Conservation (phyloP, 2,797 vertebrate genomes). For the Esox lucius region DNA sequence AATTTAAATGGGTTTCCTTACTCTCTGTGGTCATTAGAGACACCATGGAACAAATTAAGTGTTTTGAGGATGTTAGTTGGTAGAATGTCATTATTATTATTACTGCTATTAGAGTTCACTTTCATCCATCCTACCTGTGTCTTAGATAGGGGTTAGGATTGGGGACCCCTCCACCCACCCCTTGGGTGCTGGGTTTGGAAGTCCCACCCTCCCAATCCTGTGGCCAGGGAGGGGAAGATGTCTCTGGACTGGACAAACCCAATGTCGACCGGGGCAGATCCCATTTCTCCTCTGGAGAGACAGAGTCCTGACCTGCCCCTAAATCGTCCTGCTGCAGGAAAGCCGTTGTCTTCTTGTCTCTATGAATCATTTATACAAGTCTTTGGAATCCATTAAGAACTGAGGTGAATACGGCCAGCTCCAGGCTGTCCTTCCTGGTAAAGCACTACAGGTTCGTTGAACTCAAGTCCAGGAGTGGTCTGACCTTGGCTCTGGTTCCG, state of each 20-base stretch:
- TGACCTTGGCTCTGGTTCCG: too few relatives aligned
- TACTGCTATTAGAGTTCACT: not conserved
- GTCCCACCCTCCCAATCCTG: not conserved
- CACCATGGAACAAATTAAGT: too few relatives aligned
- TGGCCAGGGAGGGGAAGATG: not conserved
- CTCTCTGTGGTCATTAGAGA: too few relatives aligned
- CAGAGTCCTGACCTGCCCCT: not conserved
- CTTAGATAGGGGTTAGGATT: not conserved
- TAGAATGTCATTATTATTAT: too few relatives aligned
- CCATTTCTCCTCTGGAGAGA: not conserved
- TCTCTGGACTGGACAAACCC: not conserved
- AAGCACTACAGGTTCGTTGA: not conserved
- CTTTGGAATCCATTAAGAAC: slow-evolving; percentile 53
- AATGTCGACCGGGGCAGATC: not conserved
- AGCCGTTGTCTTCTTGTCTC: slow-evolving; percentile 22
- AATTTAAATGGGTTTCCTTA: too few relatives aligned
- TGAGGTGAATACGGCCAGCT: not conserved
- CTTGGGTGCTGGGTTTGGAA: not conserved
- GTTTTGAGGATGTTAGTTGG: too few relatives aligned
- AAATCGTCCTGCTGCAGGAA: not conserved
- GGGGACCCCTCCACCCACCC: not conserved
- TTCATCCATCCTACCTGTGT: not conserved
- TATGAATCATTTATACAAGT: not conserved
- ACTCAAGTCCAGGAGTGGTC: too few relatives aligned
- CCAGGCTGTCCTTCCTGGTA: too few relatives aligned